Conservation (phyloP, 2,888 invertebrate genomes). For the Polymixis lichenea region DNA sequence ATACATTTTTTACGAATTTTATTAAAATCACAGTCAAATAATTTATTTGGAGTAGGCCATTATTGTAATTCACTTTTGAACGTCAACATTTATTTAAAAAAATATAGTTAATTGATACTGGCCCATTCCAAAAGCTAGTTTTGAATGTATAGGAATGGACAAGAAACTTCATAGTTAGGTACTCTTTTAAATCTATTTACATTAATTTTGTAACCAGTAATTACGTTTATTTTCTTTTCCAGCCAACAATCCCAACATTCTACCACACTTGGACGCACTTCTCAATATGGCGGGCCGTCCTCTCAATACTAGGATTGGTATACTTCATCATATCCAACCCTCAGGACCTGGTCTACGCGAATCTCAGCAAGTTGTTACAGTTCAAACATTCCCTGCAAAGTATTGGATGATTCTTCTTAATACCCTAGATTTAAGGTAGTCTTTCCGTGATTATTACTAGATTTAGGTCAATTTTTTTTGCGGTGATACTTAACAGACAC, state of each 20-base stretch:
- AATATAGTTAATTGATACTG: background rate
- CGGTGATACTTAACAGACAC: background rate
- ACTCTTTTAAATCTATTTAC: background rate
- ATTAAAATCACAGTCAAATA: background rate
- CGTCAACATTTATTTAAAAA: background rate
- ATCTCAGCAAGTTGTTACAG: conserved; percentile 86
- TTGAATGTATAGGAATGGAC: background rate
- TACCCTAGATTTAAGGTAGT: conserved; percentile 38
- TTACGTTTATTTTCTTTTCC: conserved; percentile 69
- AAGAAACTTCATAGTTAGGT: background rate
- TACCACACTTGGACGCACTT: conserved; percentile 91
- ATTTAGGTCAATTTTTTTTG: background rate
- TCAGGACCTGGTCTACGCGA: conserved; percentile 88
- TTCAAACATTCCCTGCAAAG: conserved; percentile 87
- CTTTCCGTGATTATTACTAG: conserved; percentile 2
- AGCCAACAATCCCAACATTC: conserved; percentile 89
- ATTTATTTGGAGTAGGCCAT: background rate
- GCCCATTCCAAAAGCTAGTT: background rate
- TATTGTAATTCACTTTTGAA: background rate
- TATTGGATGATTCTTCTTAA: conserved; percentile 81
- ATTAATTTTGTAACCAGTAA: background rate
- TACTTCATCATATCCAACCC: conserved; percentile 90
- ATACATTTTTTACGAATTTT: background rate
- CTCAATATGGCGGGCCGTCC: conserved; percentile 91
- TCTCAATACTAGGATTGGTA: conserved; percentile 90